Base-by-base conservation (phyloP, 2,797 vertebrate genomes). In the Lophius americanus region DNA sequence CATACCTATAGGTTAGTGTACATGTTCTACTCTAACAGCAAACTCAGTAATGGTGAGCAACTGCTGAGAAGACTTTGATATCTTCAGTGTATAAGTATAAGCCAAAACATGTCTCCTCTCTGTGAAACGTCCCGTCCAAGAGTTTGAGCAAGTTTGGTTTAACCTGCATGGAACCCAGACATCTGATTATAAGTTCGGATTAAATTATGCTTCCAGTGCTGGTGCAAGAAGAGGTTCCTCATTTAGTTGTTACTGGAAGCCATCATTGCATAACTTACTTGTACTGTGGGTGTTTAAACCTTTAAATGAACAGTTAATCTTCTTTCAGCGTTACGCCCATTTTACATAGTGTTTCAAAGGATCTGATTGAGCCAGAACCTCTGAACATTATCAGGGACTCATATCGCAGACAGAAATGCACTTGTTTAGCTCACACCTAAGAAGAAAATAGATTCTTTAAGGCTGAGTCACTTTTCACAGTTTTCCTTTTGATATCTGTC, bases 21-120 rank as follows among this genome's bases (percentile, higher is more conserved):
- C 51, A 53, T 61, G 52, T 48, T 69, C 60, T 46, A 13, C 55
- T 57, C 33, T 77, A 54, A 47, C 51, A 68, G 52, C 68, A 51
- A 63, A 50, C 9, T 57, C 14, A 33, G 13, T 7, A 14, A 54
- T 46, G 46, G 53, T 38, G 32, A 62, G 13, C 43, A 71, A 51
- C 72, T 54, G 69, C 37, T 38, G 72, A 69, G 53, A 42, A 36
- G 35, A 49, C 8, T 65, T 70, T 64, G 37, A 4, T 38, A 38
- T 38, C 37, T 4, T 38, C 4, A 4, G 12, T 42, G 33, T 60
- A 35, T 6, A 53, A 9, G 4, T 60, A 13, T 44, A 46, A 10
- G 1, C 7, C 36, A 36, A 13, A 2, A 8, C 5, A 2, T 23
- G 3, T 14, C 5, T 35, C 7, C 38, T 65, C 12, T 13, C 14